phyloP scores from a whole-genome alignment of 2,797 vertebrate genomes.

The Margarornis squamiger region DNA sequence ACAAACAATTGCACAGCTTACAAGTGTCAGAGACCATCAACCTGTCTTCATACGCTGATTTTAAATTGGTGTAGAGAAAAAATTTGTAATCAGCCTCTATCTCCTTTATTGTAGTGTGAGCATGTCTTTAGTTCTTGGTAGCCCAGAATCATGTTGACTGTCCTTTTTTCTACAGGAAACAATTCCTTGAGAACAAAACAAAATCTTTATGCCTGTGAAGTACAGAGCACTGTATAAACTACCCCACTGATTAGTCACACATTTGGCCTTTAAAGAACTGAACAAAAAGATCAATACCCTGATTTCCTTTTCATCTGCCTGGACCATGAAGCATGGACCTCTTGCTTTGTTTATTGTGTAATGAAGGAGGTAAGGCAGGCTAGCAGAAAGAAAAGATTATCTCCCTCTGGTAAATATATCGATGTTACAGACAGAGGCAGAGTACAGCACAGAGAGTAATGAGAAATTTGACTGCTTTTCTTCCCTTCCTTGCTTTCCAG shows the following conservation, averaged over 20 bases:
- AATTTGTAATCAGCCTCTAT: not conserved
- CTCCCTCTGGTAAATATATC: constrained; percentile 71
- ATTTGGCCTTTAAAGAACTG: constrained; percentile 46
- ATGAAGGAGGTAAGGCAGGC: constrained; percentile 42
- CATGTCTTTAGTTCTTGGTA: not conserved
- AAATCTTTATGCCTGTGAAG: not conserved
- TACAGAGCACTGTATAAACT: constrained; percentile 29
- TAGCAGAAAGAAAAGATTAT: constrained; percentile 62
- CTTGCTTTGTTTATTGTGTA: constrained; percentile 72
- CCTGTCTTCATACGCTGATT: not conserved
- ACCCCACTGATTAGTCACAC: constrained; percentile 38
- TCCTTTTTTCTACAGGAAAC: not conserved
- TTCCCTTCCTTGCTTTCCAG: not conserved
- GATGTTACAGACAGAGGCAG: constrained; percentile 63
- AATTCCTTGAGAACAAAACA: not conserved
- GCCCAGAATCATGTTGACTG: not conserved
- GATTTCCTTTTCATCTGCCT: constrained; percentile 69
- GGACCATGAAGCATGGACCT: constrained; percentile 61
- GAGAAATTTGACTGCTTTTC: constrained; percentile 60
- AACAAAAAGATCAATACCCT: constrained; percentile 68
- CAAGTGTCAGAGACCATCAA: not conserved
- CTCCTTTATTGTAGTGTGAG: not conserved
- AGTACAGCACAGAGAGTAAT: constrained; percentile 60
- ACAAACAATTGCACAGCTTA: not conserved
- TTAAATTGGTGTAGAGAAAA: not conserved